These are phyloP conservation scores for Cnemophilus loriae DNA, from an alignment of 2,113 vertebrate genomes.

Conservation along the genomic window DNA sequence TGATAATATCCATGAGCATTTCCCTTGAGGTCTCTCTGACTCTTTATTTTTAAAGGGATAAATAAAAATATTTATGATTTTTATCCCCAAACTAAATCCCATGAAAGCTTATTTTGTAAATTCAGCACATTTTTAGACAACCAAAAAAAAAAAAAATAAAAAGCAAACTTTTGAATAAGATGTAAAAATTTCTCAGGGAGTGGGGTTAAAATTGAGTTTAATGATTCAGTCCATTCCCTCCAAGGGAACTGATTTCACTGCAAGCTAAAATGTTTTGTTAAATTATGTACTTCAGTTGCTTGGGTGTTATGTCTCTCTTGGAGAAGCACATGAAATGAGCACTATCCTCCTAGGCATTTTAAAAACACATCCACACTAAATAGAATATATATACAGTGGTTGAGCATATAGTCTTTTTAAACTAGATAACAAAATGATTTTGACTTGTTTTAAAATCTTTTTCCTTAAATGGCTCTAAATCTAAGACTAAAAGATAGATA, in stretches of 20 bases:
- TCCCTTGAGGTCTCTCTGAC: neutral
- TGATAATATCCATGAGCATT: neutral
- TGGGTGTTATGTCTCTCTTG: constrained; percentile 57
- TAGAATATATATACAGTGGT: constrained; percentile 44
- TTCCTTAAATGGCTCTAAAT: constrained; percentile 60
- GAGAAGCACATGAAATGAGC: constrained; percentile 57
- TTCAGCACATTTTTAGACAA: neutral
- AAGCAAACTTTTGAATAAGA: constrained; percentile 24
- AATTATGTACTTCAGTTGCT: constrained; percentile 58
- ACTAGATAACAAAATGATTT: constrained; percentile 64
- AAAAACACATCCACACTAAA: constrained; percentile 63
- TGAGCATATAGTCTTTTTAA: constrained; percentile 38
- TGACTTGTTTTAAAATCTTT: constrained; percentile 64
- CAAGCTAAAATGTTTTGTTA: constrained; percentile 65
- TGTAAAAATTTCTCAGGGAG: constrained; percentile 4
- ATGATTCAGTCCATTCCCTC: constrained; percentile 46
- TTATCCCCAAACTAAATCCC: neutral
- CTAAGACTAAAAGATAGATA: constrained; percentile 58
- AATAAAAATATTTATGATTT: neutral
- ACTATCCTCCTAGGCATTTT: constrained; percentile 58
- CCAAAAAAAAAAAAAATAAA: neutral
- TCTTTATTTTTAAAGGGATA: neutral
- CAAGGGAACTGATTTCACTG: constrained; percentile 44
- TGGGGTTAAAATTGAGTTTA: constrained; percentile 46
- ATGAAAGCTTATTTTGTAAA: constrained; percentile 27